Conservation (phyloP, 1,140 invertebrate genomes). For the Pseudobourletiella spinata region DNA sequence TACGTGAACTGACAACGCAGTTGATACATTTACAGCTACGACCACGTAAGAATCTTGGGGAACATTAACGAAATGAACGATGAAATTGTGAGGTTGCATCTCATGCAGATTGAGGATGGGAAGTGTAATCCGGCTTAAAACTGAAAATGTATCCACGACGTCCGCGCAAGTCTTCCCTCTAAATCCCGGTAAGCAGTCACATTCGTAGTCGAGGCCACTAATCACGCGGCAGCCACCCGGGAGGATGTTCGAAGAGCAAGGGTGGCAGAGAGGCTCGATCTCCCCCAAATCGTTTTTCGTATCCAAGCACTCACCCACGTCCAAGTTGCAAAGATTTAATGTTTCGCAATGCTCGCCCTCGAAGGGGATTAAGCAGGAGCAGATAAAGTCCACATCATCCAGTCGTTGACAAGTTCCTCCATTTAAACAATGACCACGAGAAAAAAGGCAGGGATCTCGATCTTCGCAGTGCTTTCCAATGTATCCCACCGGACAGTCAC, state of each 20-base stretch:
- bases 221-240: neutral
- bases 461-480: neutral
- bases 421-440: constrained; percentile 2
- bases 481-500: constrained; percentile 5
- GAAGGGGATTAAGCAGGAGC: constrained; percentile 10
- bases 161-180: neutral
- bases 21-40: neutral
- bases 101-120: neutral
- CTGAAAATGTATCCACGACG: neutral
- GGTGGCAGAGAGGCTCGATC: neutral
- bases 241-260: neutral
- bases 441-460: constrained; percentile 10
- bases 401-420: constrained; percentile 11
- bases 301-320: constrained; percentile 16
- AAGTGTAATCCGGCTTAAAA: neutral
- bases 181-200: neutral
- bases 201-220: neutral
- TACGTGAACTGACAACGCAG: neutral
- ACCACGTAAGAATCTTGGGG: neutral
- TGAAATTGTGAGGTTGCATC: neutral
- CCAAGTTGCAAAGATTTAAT: constrained; percentile 10
- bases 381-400: constrained; percentile 8
- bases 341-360: constrained; percentile 8
- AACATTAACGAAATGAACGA: neutral
- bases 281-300: neutral